A percentile compares a stretch with the other conserved stretches of the same genome.
These are phyloP conservation scores for Hestina assimilis DNA, from an alignment of 1,140 invertebrate genomes.

Conservation along the genomic window DNA sequence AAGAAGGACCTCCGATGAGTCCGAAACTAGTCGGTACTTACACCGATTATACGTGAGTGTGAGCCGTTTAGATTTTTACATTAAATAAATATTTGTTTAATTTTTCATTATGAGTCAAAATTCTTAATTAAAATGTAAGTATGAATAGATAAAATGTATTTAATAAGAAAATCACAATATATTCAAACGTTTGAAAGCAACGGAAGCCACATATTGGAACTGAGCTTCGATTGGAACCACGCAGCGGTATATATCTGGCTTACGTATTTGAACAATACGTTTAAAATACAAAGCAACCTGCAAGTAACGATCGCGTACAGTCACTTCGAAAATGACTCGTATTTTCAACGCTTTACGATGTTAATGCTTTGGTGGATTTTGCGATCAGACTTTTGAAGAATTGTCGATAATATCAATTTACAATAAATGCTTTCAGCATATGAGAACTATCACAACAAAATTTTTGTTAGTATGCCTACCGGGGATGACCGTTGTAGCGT, in stretches of 20 bases:
- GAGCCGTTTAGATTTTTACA: too few relatives aligned
- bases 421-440: too few relatives aligned
- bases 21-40: too few relatives aligned
- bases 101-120: too few relatives aligned
- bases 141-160: slow-evolving; percentile 5
- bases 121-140: slow-evolving; percentile 6
- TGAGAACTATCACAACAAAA: too few relatives aligned
- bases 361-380: background rate
- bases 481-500: too few relatives aligned
- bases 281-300: slow-evolving; percentile 18
- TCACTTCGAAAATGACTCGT: slow-evolving; percentile 9
- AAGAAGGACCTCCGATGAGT: too few relatives aligned
- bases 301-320: slow-evolving; percentile 12
- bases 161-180: slow-evolving; percentile 6
- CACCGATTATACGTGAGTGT: too few relatives aligned
- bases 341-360: background rate
- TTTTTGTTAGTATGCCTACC: too few relatives aligned
- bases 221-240: slow-evolving; percentile 14
- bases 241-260: slow-evolving; percentile 19
- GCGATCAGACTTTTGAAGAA: too few relatives aligned
- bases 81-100: too few relatives aligned
- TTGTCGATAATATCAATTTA: too few relatives aligned
- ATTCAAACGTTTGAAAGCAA: slow-evolving; percentile 18
- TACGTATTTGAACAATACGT: slow-evolving; percentile 19
- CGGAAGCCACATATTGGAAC: slow-evolving; percentile 12